phyloP scores from a whole-genome alignment of 2,113 vertebrate genomes.

The Formicarius rufipectus region DNA sequence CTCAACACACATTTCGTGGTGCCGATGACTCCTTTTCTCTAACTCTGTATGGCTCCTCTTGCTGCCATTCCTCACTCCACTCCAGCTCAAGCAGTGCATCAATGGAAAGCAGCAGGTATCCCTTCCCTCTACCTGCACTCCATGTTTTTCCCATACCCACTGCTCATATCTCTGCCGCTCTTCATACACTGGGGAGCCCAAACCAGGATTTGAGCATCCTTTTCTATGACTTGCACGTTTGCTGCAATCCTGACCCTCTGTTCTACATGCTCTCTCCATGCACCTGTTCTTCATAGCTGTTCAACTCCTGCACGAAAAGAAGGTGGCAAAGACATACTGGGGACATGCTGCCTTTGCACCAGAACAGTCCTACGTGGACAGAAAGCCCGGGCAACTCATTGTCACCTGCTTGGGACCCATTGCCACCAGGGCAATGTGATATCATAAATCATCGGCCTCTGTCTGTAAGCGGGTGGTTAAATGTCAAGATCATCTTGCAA shows the following conservation, averaged over 20 bases:
- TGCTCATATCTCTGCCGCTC: neutral
- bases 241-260: neutral
- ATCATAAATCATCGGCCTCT: neutral
- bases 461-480: neutral
- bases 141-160: neutral
- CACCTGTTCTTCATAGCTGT: accelerated
- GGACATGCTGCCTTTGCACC: neutral
- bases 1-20: accelerated
- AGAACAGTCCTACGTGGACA: neutral
- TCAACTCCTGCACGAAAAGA: neutral
- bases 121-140: neutral
- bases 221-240: accelerated
- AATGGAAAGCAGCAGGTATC: neutral
- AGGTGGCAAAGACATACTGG: neutral
- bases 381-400: neutral
- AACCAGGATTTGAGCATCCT: neutral
- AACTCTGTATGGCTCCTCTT: neutral
- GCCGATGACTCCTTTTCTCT: neutral
- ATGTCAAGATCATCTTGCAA: neutral
- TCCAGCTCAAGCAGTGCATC: accelerated
- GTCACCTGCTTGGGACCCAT: neutral
- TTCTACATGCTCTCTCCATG: neutral
- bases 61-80: neutral
- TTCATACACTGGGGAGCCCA: neutral
- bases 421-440: neutral